Evolutionary conservation across 2,888 invertebrate genomes (phyloP).

Genomic region (Phrixothrix hirtus): DNA sequence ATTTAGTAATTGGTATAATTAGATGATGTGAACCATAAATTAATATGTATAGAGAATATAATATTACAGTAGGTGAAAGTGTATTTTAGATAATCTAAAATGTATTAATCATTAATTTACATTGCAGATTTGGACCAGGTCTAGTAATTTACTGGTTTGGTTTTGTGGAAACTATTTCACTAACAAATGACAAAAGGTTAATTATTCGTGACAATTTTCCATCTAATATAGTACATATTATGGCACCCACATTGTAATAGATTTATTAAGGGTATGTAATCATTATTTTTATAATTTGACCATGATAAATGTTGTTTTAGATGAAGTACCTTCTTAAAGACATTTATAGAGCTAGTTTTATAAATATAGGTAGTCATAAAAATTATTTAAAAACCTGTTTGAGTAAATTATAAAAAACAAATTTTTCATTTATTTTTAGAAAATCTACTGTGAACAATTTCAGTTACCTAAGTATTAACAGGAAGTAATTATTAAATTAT

Average conservation of each 20-base stretch:
- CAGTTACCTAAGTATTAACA: slow-evolving; percentile 16
- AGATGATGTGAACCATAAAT: no score
- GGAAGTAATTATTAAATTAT: slow-evolving; percentile 26
- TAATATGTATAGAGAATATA: slow-evolving; percentile 2
- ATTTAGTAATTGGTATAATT: no score
- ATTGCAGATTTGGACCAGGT: slow-evolving; percentile 82
- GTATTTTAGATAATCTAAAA: slow-evolving; percentile 1
- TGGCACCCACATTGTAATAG: slow-evolving; percentile 6
- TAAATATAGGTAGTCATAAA: no score
- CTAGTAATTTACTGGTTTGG: slow-evolving; percentile 97
- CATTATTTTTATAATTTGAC: not conserved
- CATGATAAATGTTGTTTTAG: not conserved
- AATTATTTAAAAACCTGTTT: slow-evolving; percentile 3
- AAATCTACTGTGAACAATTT: not conserved
- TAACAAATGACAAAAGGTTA: slow-evolving; percentile 58
- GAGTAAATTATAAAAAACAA: not conserved
- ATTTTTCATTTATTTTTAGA: not conserved
- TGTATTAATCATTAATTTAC: slow-evolving; percentile 4
- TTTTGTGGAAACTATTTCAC: slow-evolving; percentile 66
- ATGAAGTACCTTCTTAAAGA: no score
- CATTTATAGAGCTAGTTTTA: no score
- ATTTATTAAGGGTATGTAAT: slow-evolving; percentile 1
- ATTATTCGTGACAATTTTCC: slow-evolving; percentile 67
- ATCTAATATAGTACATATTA: slow-evolving; percentile 56
- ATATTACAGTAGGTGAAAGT: slow-evolving; percentile 3